Base-by-base conservation (phyloP, 1,140 invertebrate species). In the Drosophila pectinifera region DNA sequence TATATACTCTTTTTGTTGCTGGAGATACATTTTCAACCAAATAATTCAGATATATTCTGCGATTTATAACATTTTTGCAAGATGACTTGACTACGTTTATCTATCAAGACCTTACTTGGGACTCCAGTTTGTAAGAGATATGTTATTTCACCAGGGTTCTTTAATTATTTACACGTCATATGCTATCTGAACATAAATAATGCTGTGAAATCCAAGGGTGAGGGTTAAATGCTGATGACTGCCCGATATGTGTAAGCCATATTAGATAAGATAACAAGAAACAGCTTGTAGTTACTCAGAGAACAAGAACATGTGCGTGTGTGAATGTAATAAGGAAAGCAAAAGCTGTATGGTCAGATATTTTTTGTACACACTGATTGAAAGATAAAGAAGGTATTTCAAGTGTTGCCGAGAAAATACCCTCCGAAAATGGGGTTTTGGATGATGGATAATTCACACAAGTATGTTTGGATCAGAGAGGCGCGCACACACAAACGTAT, bases 241-340 rank as follows among this genome's bases (percentile, higher is more conserved):
- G 42, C 24, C 43, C 55, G 28, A 46, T 54, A 36, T 48, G 41
- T 56, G 24, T 63, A 79, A 62, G 69, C 62, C 26, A 16, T 63
- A 56, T 78, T 68, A 80, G 58, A 73, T 67, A 45, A 79, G 39
- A 49, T 67, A 56, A 57, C 46, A 55, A 54, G 16, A 68, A 70
- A 69, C 24, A n/a, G 31, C 38, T 48, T 34, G 70, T 34, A 53
- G 59, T 75, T 74, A 74, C 48, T 26, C 28, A 26, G 14, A 51
- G n/a, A 74, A 70, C 22, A 10, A 11, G 2, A 57, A 46, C 18
- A 16, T 45, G 31, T 48, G 49, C 55, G 26, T 48, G 46, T 69
- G 18, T 65, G 43, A 34, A 45, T n/a, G 36, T 14, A 51, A 18
- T 49, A 26, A 20, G 18, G 24, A 31, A 68, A 59, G 55, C 67